Evolutionary conservation across 2,797 vertebrate species (phyloP).

Genomic region (Pipistrellus kuhlii): DNA sequence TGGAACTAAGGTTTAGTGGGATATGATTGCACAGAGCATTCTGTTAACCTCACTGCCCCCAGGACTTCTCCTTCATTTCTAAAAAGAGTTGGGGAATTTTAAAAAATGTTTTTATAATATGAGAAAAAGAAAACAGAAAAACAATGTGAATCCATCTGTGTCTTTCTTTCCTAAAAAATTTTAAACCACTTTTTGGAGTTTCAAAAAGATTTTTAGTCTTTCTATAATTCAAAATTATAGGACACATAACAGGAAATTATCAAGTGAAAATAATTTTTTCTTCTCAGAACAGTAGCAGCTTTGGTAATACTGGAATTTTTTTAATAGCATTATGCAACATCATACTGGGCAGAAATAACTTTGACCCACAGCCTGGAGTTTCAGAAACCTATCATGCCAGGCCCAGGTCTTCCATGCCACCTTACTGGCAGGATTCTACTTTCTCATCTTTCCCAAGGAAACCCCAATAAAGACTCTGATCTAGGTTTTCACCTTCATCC

Average conservation of each 20-base stretch:
- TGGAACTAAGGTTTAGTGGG: neutral
- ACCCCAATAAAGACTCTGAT: neutral
- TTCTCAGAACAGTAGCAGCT: slow-evolving; percentile 14
- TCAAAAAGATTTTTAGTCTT: slow-evolving; percentile 5
- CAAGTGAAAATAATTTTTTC: slow-evolving; percentile 6
- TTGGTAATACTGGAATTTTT: slow-evolving; percentile 35
- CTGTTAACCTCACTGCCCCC: neutral
- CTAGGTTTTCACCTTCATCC: neutral
- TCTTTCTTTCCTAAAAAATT: neutral
- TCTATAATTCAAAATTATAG: slow-evolving; percentile 26
- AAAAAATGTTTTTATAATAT: slow-evolving; percentile 1
- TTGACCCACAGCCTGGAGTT: neutral
- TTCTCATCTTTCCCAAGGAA: neutral
- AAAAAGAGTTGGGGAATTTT: neutral
- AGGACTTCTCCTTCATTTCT: neutral
- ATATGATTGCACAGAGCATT: neutral
- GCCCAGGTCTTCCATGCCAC: neutral
- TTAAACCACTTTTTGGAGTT: neutral
- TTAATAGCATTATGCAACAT: neutral
- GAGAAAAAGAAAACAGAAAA: neutral
- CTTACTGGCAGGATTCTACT: neutral
- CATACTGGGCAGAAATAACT: neutral
- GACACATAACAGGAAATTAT: neutral
- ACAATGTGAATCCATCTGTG: neutral
- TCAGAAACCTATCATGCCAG: neutral